phyloP scores from a whole-genome alignment of 2,113 vertebrate species.

The Bucco capensis region DNA sequence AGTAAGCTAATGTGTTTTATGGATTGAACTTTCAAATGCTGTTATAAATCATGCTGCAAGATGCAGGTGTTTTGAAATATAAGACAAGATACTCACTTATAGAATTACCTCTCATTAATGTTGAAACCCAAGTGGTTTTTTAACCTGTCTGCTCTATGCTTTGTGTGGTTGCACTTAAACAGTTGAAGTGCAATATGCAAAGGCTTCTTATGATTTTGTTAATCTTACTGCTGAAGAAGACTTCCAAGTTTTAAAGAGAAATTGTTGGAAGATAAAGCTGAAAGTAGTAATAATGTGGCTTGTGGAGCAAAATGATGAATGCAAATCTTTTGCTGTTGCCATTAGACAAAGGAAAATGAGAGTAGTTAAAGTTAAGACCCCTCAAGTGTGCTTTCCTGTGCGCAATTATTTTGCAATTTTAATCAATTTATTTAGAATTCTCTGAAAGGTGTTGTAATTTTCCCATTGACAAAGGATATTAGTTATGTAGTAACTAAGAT shows the following conservation, averaged over 20 bases:
- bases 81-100: neutral
- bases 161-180: constrained; percentile 1
- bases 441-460: neutral
- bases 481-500: neutral
- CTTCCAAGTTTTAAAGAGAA: constrained; percentile 23
- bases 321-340: constrained; percentile 1
- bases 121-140: neutral
- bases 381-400: neutral
- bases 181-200: neutral
- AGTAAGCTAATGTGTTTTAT: neutral
- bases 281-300: neutral
- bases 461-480: neutral
- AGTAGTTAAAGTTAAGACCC: neutral
- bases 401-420: neutral
- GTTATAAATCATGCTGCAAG: neutral
- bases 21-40: neutral
- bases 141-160: neutral
- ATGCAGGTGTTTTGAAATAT: constrained; percentile 4
- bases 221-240: constrained; percentile 1
- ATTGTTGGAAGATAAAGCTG: neutral
- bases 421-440: neutral
- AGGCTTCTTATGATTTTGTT: neutral
- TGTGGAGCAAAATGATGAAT: constrained; percentile 1
- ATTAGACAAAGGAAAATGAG: constrained; percentile 1
- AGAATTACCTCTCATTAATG: neutral